A percentile compares a stretch with the other conserved stretches of the same genome.
Conservation (phyloP, 2,113 vertebrate genomes). For the Sterna hirundo region DNA sequence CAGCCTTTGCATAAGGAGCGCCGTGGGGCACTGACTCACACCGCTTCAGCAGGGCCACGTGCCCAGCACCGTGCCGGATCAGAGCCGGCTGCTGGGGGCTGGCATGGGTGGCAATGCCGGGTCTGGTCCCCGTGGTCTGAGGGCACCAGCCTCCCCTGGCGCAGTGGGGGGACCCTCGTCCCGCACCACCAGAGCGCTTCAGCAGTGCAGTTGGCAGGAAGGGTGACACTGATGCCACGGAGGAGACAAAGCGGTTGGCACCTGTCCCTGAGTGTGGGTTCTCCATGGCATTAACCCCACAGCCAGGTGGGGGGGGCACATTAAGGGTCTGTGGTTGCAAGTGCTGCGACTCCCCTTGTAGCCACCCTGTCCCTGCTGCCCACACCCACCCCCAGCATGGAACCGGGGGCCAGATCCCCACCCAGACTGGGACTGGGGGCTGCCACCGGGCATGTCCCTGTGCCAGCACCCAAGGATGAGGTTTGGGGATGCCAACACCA, state of each 20-base stretch:
- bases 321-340: no score
- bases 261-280: neutral
- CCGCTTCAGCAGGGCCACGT: neutral
- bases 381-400: neutral
- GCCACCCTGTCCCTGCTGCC: fast-evolving
- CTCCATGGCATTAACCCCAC: neutral
- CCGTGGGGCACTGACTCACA: neutral
- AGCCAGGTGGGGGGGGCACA: fast-evolving
- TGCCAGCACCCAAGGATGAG: fast-evolving
- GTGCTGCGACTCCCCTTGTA: neutral
- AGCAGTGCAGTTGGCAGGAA: fast-evolving
- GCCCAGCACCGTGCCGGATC: neutral
- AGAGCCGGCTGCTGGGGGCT: neutral
- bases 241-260: neutral
- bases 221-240: neutral
- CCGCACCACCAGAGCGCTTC: fast-evolving
- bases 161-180: fast-evolving
- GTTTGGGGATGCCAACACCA: fast-evolving
- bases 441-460: fast-evolving
- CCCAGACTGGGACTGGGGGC: neutral
- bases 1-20: neutral
- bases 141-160: neutral
- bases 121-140: fast-evolving
- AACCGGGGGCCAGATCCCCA: neutral
- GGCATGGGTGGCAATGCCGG: neutral